These are phyloP conservation scores for Tinea trinotella DNA, from an alignment of 2,888 invertebrate species.

Conservation along the genomic window DNA sequence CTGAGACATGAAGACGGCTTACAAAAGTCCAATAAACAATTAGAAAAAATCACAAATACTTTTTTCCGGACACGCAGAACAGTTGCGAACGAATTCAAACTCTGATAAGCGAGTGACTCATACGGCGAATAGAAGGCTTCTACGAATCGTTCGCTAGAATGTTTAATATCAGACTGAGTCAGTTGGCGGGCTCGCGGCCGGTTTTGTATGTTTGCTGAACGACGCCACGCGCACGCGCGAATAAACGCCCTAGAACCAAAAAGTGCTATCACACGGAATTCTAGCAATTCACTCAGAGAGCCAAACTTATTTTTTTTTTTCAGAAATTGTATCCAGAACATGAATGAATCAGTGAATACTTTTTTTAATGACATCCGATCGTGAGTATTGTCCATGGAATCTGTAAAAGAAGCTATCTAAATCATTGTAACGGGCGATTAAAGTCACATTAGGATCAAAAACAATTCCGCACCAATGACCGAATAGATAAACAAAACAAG, in stretches of 20 bases:
- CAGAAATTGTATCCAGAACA: slow-evolving; percentile 36
- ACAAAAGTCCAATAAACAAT: slow-evolving; percentile 35
- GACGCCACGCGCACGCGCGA: slow-evolving; percentile 58
- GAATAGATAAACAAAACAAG: background rate
- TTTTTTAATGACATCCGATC: slow-evolving; percentile 37
- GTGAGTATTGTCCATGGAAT: slow-evolving; percentile 3
- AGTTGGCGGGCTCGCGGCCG: slow-evolving; percentile 52
- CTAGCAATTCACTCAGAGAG: slow-evolving; percentile 50
- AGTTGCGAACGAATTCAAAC: slow-evolving; percentile 42
- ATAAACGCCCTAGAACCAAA: slow-evolving; percentile 30
- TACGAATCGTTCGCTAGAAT: slow-evolving; percentile 58
- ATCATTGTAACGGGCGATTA: background rate
- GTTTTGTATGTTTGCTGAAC: slow-evolving; percentile 58
- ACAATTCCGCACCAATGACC: background rate
- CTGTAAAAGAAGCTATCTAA: background rate
- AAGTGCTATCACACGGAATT: slow-evolving; percentile 46
- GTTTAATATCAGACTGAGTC: slow-evolving; percentile 68
- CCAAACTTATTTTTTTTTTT: slow-evolving; percentile 46
- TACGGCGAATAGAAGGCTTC: slow-evolving; percentile 32
- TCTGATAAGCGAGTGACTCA: slow-evolving; percentile 65
- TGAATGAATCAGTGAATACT: slow-evolving; percentile 57
- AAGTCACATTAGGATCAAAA: background rate
- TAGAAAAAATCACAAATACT: slow-evolving; percentile 1
- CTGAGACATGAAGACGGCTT: slow-evolving; percentile 74
- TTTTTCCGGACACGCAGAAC: background rate